These are phyloP conservation scores for Ruditapes philippinarum DNA, from an alignment of 1,140 invertebrate species.

Conservation along the genomic window DNA sequence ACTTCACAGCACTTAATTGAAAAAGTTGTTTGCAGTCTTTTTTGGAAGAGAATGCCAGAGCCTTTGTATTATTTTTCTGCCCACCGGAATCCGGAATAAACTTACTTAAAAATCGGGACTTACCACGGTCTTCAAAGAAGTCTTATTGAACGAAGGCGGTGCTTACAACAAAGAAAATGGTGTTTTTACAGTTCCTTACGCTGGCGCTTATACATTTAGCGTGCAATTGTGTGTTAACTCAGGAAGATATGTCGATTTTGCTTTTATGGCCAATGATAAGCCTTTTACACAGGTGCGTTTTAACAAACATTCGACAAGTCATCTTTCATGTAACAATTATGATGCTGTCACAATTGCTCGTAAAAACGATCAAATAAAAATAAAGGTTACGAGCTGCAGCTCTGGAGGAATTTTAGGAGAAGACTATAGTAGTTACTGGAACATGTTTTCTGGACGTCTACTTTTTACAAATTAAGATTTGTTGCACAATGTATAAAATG, in stretches of 20 bases:
- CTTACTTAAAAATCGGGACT: neutral
- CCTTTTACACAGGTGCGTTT: neutral
- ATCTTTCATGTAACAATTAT: neutral
- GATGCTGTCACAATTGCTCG: neutral
- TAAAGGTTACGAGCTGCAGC: neutral
- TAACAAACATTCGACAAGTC: neutral
- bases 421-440: neutral
- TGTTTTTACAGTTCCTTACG: neutral
- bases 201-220: neutral
- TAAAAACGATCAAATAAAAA: neutral
- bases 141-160: neutral
- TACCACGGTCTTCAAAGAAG: neutral
- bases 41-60: too few species aligned
- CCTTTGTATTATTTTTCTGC: too few species aligned
- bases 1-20: too few species aligned
- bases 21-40: too few species aligned
- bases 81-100: too few species aligned
- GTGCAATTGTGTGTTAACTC: neutral
- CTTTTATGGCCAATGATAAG: neutral
- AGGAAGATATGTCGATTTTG: neutral
- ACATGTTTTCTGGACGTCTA: neutral
- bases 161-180: slow-evolving; percentile 2
- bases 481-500: too few species aligned
- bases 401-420: neutral
- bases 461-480: too few species aligned